Evolutionary conservation across 37 sponge, comb jelly and placozoan genomes (phyloP).

Genomic region (Chondrilla cf. caribensis): DNA sequence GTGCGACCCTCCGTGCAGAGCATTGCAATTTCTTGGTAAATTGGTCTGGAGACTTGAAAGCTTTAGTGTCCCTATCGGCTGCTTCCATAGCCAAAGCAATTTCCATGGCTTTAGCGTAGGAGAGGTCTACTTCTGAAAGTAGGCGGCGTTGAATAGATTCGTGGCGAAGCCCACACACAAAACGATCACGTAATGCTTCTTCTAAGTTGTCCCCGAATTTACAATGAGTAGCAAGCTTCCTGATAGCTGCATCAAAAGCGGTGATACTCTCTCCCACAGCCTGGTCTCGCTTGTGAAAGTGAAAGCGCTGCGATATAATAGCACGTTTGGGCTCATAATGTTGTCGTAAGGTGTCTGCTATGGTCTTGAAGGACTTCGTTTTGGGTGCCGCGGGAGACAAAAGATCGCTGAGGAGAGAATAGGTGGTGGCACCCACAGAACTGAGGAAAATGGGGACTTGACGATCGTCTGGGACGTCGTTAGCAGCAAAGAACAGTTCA

Average conservation of each 20-base stretch:
- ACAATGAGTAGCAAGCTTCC: constrained; percentile 17
- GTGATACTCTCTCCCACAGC: background rate
- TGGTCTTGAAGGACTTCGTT: background rate
- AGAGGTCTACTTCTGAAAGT: constrained; percentile 25
- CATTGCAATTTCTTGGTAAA: background rate
- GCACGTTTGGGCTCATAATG: constrained; percentile 32
- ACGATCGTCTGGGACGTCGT: background rate
- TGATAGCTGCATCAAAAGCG: constrained; percentile 14
- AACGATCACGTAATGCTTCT: constrained; percentile 24
- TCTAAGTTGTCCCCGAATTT: constrained; percentile 10
- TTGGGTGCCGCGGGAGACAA: constrained; percentile 18
- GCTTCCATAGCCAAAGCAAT: constrained; percentile 4
- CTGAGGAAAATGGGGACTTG: constrained; percentile 12
- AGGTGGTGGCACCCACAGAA: constrained; percentile 4
- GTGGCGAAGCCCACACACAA: constrained; percentile 38
- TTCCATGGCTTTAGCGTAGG: constrained; percentile 26
- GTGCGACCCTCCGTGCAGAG: no score
- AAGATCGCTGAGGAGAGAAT: constrained; percentile 26
- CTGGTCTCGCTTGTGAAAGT: constrained; percentile 34
- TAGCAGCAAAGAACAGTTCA: constrained; percentile 18
- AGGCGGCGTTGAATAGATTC: constrained; percentile 24
- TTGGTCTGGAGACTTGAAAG: background rate
- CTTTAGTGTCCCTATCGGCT: background rate
- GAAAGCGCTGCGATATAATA: constrained; percentile 31
- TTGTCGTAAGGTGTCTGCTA: background rate